A percentile compares a stretch with the other conserved stretches of the same genome.
These are phyloP conservation scores for Spea bombifrons DNA, from an alignment of 2,113 vertebrate species.

Conservation along the genomic window DNA sequence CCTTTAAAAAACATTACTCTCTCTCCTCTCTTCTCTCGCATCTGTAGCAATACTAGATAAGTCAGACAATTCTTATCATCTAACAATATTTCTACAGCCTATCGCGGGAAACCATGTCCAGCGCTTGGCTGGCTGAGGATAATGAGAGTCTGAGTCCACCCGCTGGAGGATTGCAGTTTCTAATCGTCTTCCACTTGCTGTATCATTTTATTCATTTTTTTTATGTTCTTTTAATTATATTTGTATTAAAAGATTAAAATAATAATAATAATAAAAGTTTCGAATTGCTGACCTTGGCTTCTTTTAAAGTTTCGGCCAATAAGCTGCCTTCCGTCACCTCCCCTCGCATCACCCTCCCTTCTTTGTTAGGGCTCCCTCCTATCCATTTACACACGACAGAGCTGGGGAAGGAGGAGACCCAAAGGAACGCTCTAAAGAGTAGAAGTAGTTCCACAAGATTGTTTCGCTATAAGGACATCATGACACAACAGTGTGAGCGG, in stretches of 20 bases:
- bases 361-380: background rate
- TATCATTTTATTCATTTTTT: too few species aligned
- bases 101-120: too few species aligned
- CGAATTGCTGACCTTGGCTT: conserved; percentile 20
- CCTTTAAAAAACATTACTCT: too few species aligned
- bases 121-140: too few species aligned
- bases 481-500: conserved; percentile 16
- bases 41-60: too few species aligned
- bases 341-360: background rate
- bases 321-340: background rate
- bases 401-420: conserved; percentile 7
- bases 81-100: too few species aligned
- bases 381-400: background rate
- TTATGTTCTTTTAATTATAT: background rate
- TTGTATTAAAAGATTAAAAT: conserved; percentile 14
- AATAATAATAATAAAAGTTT: background rate
- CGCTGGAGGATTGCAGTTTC: too few species aligned
- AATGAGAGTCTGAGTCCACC: too few species aligned
- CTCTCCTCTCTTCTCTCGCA: too few species aligned
- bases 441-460: background rate
- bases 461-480: conserved; percentile 10
- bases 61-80: too few species aligned
- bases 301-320: conserved; percentile 30
- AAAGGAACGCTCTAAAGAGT: background rate
- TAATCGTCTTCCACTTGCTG: too few species aligned